Evolutionary conservation across 2,888 invertebrate genomes (phyloP), one percentile per base, ranked within the genome.

Genomic region (Monochamus alternatus): DNA sequence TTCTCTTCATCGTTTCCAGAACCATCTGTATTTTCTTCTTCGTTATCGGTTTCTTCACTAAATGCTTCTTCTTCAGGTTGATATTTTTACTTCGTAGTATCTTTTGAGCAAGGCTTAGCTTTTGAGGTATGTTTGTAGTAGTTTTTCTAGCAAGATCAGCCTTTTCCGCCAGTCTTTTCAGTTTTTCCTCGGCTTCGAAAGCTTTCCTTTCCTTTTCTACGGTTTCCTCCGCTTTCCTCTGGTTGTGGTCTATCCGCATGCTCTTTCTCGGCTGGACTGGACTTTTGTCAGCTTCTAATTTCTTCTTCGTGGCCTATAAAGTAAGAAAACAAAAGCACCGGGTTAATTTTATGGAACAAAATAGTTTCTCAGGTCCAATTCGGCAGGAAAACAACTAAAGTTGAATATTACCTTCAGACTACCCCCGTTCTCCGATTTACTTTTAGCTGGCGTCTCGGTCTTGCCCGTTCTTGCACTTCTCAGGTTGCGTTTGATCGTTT

Each of bases 41-140:
- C 85, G 10, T 88, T 84, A 86, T 87, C 85, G 69, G 88, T 86
- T 83, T 89, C 87, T 74, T 89, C 87, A 83, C 87, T 86, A 74
- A 85, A 87, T 80, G 88, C 85, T 83, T 90, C 87, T 81, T 90
- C 88, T 84, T 90, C 86, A 78, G 87, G 87, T 75, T 88, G 83
- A 78, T 86, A 87, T 86, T 89, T 88, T 86, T 90, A 86, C 82
- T 88, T 86, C 82, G 89, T 86, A 76, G 86, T 87, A 90, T 77
- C 86, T 87, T 79, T 87, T 87, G 79, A 85, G 89, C 88, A 86
- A 90, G 75, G 86, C 88, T 77, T 85, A 88, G 84, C 88, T 89
- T 86, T 86, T 86, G 83, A 86, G 87, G 78, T 87, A 87, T 65
- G 86, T 88, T 81, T 87, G 87, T 84, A 87, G 88, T 85, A 87